Evolutionary conservation across 2,888 invertebrate genomes (phyloP).

Genomic region (Tenthredo mesomela): DNA sequence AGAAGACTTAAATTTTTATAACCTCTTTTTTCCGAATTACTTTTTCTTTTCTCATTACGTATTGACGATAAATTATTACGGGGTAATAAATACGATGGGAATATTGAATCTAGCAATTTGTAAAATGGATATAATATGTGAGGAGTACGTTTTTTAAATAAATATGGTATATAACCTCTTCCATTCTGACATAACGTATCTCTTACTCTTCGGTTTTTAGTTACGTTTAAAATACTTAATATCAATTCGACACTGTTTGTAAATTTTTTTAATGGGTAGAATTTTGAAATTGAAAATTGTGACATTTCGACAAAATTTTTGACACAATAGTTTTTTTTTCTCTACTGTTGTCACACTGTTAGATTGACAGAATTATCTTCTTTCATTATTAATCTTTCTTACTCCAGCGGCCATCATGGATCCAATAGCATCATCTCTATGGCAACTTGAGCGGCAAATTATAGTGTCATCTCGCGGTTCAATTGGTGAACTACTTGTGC

Average conservation of each 20-base stretch:
- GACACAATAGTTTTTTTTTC: not conserved
- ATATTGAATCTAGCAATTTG: slow-evolving; percentile 55
- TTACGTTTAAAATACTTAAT: slow-evolving; percentile 53
- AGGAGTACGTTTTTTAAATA: slow-evolving; percentile 45
- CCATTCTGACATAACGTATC: slow-evolving; percentile 43
- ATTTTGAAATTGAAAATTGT: slow-evolving; percentile 60
- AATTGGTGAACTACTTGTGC: not conserved
- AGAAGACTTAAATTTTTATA: slow-evolving; percentile 58
- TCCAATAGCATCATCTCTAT: slow-evolving; percentile 12
- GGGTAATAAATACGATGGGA: not conserved
- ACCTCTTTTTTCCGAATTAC: slow-evolving; percentile 37
- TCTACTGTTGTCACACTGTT: not conserved
- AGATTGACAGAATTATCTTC: slow-evolving; percentile 12
- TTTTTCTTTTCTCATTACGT: slow-evolving; percentile 47
- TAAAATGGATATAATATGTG: slow-evolving; percentile 58
- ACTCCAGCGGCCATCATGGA: slow-evolving; percentile 15
- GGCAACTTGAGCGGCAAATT: not conserved
- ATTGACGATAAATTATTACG: not conserved
- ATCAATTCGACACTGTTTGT: slow-evolving; percentile 54
- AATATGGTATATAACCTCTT: slow-evolving; percentile 66
- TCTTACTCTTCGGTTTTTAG: slow-evolving; percentile 47
- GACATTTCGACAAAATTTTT: slow-evolving; percentile 62
- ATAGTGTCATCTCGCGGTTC: not conserved
- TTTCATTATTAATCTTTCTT: slow-evolving; percentile 28
- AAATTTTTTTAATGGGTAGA: slow-evolving; percentile 54